Evolutionary conservation across 2,113 vertebrate species (phyloP), one percentile per base, ranked within the genome.

Genomic region (Syngnathus scovelli): DNA sequence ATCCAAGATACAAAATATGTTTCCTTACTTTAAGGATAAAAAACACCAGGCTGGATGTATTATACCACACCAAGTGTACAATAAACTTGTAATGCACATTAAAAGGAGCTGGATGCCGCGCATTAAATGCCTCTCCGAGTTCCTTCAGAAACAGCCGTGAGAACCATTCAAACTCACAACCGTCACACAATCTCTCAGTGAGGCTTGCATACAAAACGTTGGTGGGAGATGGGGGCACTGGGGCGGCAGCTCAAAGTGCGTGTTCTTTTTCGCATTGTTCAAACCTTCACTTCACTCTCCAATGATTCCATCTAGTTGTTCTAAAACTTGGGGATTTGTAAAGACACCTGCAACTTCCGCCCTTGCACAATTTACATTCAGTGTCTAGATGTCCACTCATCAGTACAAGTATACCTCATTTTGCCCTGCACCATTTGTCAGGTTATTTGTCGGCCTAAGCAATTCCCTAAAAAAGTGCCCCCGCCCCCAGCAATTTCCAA

Each of bases 81-180:
- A 95, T 93, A 94, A 95, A 95, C 92, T 93, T 92, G 90, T 94
- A 95, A 96, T 95, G 93, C 93, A 96, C 94, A 94, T 94, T 92
- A 94, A 94, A 96, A 96, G 92, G 92, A 93, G 93, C 86, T 92
- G 92, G 92, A 74, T 92, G 61, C 92, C 93, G 92, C 91, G 92
- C 92, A 92, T 95, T 88, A 91, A 93, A 94, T 87, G 84, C 66
- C 91, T 92, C 91, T 92, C 90, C 89, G 91, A 43, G 6, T 91
- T 89, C 90, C 92, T 92, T 92, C 93, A 66, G 56, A 68, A 73
- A 78, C 91, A 92, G 89, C 92, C 91, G 89, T 1, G 91, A 92
- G 91, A 90, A 93, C 46, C 21, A 37, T 90, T 90, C 91, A 92
- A 90, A 89, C 91, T 92, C 91, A 90, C 92, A 91, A 38, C 27